phyloP scores from a whole-genome alignment of 2,797 vertebrate genomes.

The Varecia variegata region DNA sequence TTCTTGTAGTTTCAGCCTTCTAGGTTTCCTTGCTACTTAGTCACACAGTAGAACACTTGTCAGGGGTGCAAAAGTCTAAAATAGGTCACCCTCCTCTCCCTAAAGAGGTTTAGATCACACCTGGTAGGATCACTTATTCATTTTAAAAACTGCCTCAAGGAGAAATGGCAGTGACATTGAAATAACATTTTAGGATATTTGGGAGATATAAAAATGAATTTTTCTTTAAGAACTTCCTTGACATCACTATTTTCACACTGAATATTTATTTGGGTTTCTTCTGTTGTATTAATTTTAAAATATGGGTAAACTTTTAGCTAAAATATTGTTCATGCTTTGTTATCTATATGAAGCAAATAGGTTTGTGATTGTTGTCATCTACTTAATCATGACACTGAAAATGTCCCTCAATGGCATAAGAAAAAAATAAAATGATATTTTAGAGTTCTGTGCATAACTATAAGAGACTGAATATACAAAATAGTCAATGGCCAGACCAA shows the following conservation, averaged over 20 bases:
- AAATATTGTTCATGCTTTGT: constrained; percentile 15
- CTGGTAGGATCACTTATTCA: background rate
- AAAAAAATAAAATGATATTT: background rate
- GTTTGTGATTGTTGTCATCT: background rate
- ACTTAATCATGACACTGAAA: background rate
- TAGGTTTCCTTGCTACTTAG: background rate
- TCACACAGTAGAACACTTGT: constrained; percentile 8
- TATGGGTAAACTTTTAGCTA: constrained; percentile 23
- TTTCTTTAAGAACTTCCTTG: background rate
- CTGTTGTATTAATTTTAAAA: background rate
- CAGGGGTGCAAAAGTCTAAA: constrained; percentile 22
- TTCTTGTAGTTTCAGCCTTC: background rate
- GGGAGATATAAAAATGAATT: background rate
- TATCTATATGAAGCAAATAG: background rate
- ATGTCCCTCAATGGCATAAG: background rate
- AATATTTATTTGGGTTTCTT: background rate
- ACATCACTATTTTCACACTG: background rate
- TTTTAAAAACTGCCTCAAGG: constrained; percentile 3
- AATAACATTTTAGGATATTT: background rate
- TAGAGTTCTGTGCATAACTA: background rate
- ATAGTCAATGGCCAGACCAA: background rate
- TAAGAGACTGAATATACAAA: background rate
- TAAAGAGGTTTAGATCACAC: background rate
- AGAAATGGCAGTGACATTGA: background rate
- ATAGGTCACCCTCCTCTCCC: background rate